phyloP scores from a whole-genome alignment of 2,888 invertebrate genomes.

The Prosopocoilus inquinatus region DNA sequence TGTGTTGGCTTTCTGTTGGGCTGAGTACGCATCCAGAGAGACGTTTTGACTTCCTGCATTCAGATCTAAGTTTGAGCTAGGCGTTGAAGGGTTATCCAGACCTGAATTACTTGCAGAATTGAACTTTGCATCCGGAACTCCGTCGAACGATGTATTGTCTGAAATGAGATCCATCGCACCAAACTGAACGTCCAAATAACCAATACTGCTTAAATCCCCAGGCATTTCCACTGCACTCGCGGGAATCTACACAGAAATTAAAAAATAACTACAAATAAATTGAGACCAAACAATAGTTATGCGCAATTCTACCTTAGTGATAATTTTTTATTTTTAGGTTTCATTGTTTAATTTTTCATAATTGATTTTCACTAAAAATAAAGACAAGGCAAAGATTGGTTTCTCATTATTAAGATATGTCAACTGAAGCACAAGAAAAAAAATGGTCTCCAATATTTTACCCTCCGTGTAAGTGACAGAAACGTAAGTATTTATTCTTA shows the following conservation, averaged over 20 bases:
- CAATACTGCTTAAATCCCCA: conserved; percentile 75
- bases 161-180: conserved; percentile 79
- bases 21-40: conserved; percentile 51
- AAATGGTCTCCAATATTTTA: no score
- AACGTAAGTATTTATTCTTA: no score
- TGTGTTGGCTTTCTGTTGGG: conserved; percentile 40
- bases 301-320: no score
- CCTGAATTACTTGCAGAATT: conserved; percentile 44
- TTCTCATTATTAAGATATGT: no score
- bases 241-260: conserved; percentile 68
- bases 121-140: conserved; percentile 51
- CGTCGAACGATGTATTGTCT: conserved; percentile 54
- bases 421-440: no score
- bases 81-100: conserved; percentile 35
- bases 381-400: no score
- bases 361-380: no score
- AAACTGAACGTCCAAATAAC: conserved; percentile 89
- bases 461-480: no score
- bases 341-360: no score
- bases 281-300: no score
- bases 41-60: conserved; percentile 53
- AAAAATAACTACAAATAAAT: no score
- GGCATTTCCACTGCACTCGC: conserved; percentile 96
- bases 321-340: no score
- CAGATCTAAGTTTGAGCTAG: conserved; percentile 43